Evolutionary conservation across 2,113 vertebrate genomes (phyloP), one percentile per base, ranked within the genome.

Genomic region (Ochotona curzoniae): DNA sequence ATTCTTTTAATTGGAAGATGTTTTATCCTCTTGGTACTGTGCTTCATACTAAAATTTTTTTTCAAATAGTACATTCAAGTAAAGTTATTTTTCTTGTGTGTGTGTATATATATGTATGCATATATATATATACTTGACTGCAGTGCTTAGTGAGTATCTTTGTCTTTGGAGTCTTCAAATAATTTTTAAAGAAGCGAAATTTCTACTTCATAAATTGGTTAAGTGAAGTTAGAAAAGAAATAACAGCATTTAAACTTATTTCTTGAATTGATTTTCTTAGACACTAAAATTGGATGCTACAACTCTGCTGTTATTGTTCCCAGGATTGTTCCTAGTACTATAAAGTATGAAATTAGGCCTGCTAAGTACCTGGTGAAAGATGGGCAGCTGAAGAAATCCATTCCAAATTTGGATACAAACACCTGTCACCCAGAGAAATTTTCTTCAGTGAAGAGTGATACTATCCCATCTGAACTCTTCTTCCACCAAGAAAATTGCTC

Each of bases 201-300:
- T 87, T 69, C 20, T 79, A 47, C 71, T 79, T 93, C n/a, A 80
- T 23, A 25, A 69, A 26, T 88, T 91, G 44, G 17, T 80, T 83
- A 64, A 25, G 2, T 69, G 17, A 86, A 35, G 3, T 17, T 76
- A 71, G 32, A 51, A 63, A 87, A 35, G 7, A 8, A 13, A 6
- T 44, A 3, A 44, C 38, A 44, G 38, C 38, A 44, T 44, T 44
- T 44, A 57, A 47, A 64, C 35, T 0, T 60, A 60, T 35, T 67
- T 75, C 25, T 89, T 84, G 61, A 83, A 94, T 49, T 26, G 92
- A 0, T 82, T 95, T 66, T 5, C 44, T 84, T 90, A 73, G 35
- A 74, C 32, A 47, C 2, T 44, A 10, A 64, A 54, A 3, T 17
- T 83, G 20, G 2, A 15, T 96, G 38, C 14, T 73, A 57, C 9